Evolutionary conservation across 1,140 invertebrate species (phyloP).

Genomic region (Hirudo medicinalis): DNA sequence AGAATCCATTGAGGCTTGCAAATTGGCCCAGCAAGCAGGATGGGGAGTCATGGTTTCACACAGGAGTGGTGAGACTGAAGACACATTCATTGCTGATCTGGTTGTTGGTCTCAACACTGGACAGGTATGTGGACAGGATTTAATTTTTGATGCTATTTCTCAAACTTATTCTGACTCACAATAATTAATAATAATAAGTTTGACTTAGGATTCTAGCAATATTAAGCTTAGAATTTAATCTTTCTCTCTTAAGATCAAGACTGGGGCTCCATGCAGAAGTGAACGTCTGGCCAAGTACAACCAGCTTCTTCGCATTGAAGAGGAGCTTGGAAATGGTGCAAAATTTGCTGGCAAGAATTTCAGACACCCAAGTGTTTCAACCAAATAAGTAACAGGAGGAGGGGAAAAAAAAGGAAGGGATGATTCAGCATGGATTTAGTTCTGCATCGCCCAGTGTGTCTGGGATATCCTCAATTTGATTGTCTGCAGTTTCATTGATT

Average conservation of each 20-base stretch:
- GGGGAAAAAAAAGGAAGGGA: too few relatives aligned
- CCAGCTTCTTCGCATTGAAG: slow-evolving; percentile 94
- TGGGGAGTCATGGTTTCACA: slow-evolving; percentile 99
- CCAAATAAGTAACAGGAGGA: neutral
- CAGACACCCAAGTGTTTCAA: slow-evolving; percentile 51
- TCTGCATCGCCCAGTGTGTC: too few relatives aligned
- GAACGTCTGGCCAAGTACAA: slow-evolving; percentile 98
- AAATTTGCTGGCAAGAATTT: slow-evolving; percentile 90
- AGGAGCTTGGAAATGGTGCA: slow-evolving; percentile 76
- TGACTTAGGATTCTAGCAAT: too few relatives aligned
- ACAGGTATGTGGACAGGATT: slow-evolving; percentile 43
- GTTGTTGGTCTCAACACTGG: slow-evolving; percentile 92
- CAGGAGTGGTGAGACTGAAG: slow-evolving; percentile 94
- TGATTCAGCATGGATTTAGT: too few relatives aligned
- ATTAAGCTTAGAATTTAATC: too few relatives aligned
- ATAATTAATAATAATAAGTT: too few relatives aligned
- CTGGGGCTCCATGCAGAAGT: slow-evolving; percentile 92
- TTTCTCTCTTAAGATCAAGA: slow-evolving; percentile 65
- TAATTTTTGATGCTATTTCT: too few relatives aligned
- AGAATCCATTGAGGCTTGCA: slow-evolving; percentile 88
- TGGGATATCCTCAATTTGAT: too few relatives aligned
- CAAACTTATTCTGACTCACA: too few relatives aligned
- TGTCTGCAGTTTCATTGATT: too few relatives aligned
- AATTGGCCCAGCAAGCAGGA: slow-evolving; percentile 77
- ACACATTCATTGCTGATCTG: slow-evolving; percentile 95